Conservation (phyloP, 2,888 invertebrate genomes). For the Anorthoa munda region DNA sequence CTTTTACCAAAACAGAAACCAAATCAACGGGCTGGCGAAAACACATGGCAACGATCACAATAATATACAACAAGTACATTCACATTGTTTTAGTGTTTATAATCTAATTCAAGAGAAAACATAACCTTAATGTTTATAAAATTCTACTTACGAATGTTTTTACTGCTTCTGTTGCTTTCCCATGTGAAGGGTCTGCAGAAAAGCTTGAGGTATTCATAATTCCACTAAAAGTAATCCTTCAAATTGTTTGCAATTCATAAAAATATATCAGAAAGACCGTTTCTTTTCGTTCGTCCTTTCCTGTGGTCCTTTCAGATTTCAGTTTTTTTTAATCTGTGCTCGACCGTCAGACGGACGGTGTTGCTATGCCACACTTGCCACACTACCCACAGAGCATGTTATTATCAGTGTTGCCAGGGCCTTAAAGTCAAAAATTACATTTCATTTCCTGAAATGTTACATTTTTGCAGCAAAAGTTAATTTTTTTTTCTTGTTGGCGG, state of each 20-base stretch:
- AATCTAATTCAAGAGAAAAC: constrained; percentile 66
- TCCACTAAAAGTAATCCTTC: neutral
- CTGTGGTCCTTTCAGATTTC: too few species aligned
- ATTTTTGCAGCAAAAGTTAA: too few species aligned
- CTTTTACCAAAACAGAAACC: neutral
- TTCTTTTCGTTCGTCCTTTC: constrained; percentile 42
- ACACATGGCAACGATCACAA: neutral
- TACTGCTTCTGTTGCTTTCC: constrained; percentile 65
- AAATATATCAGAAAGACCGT: constrained; percentile 46
- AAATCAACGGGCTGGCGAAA: neutral
- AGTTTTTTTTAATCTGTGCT: constrained; percentile 20
- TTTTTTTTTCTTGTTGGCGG: too few species aligned
- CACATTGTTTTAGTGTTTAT: constrained; percentile 26
- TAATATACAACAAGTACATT: neutral
- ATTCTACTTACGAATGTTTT: constrained; percentile 81
- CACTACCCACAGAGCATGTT: neutral
- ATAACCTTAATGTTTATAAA: constrained; percentile 76
- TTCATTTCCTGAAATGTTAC: too few species aligned
- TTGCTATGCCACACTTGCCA: neutral
- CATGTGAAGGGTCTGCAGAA: constrained; percentile 61
- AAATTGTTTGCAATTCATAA: neutral
- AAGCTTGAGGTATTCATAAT: constrained; percentile 77
- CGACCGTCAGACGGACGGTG: neutral
- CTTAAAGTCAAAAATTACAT: too few species aligned
- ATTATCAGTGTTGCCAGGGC: too few species aligned